Percentiles rank a stretch among this genome's conserved stretches.
Evolutionary conservation across 2,797 vertebrate species (phyloP).

Genomic region (Rhabdomys pumilio): DNA sequence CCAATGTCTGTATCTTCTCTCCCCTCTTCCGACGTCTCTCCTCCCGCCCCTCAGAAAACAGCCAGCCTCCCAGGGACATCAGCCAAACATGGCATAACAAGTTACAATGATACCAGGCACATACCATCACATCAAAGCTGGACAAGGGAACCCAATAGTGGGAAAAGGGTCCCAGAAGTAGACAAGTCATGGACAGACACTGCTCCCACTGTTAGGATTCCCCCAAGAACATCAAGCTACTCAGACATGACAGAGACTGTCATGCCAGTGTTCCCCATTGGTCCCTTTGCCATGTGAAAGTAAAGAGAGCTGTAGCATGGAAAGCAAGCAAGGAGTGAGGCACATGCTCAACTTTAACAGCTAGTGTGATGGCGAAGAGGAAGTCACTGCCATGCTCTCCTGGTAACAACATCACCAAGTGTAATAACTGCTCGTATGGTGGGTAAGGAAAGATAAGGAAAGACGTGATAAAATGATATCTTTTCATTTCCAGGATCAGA

Average conservation of each 20-base stretch:
- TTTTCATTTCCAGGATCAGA: conserved; percentile 18
- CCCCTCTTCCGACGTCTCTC: background rate
- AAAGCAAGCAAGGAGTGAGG: background rate
- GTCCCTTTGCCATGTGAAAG: background rate
- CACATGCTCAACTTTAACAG: background rate
- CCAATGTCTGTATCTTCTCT: background rate
- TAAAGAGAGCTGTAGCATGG: background rate
- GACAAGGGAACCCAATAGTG: background rate
- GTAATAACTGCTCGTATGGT: conserved; percentile 1
- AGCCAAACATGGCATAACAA: background rate
- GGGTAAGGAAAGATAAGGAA: background rate
- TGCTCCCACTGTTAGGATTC: background rate
- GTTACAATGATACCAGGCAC: background rate
- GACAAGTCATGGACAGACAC: background rate
- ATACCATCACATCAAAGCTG: background rate
- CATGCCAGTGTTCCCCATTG: background rate
- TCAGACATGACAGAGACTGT: background rate
- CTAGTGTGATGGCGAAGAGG: background rate
- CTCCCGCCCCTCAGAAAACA: background rate
- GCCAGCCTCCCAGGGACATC: background rate
- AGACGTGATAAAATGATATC: conserved; percentile 25
- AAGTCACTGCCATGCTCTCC: background rate
- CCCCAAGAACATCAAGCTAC: background rate
- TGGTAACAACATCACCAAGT: background rate
- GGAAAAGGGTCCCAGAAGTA: background rate